These are phyloP conservation scores for Coreoperca whiteheadi DNA, from an alignment of 2,113 vertebrate genomes.

Conservation along the genomic window DNA sequence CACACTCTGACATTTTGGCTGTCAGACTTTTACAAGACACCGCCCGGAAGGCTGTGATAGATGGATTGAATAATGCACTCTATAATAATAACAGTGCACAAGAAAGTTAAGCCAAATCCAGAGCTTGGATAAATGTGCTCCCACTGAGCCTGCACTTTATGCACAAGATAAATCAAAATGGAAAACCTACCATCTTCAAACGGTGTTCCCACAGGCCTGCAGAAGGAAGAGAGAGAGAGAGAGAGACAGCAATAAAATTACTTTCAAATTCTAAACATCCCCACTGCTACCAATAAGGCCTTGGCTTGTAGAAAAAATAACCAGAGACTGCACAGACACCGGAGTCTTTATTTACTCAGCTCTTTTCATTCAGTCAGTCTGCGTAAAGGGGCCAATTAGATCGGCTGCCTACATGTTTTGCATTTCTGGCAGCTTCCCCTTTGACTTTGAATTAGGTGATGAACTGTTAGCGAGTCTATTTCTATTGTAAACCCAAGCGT, in stretches of 20 bases:
- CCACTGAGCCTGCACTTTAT: constrained; percentile 5
- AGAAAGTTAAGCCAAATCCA: constrained; percentile 7
- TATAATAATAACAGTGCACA: background rate
- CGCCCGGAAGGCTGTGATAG: background rate
- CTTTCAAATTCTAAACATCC: constrained; percentile 22
- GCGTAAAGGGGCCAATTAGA: constrained; percentile 40
- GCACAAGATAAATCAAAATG: constrained; percentile 22
- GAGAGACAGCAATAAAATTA: constrained; percentile 14
- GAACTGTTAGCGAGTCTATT: constrained; percentile 27
- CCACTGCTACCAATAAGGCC: constrained; percentile 12
- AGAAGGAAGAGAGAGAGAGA: constrained; percentile 50
- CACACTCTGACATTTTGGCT: background rate
- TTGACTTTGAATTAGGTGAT: constrained; percentile 30
- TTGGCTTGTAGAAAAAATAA: background rate
- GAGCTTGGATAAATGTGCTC: background rate
- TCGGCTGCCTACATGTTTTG: constrained; percentile 30
- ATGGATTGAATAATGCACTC: constrained; percentile 12
- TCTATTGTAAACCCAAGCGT: constrained; percentile 21
- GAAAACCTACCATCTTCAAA: constrained; percentile 97
- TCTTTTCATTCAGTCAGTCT: constrained; percentile 4
- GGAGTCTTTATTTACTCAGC: constrained; percentile 41
- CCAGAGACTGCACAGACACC: constrained; percentile 8
- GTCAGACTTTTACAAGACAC: background rate
- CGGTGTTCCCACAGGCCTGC: constrained; percentile 97
- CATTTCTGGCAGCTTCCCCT: constrained; percentile 36